phyloP scores from a whole-genome alignment of 2,113 vertebrate species.

The Saguinus imperator region DNA sequence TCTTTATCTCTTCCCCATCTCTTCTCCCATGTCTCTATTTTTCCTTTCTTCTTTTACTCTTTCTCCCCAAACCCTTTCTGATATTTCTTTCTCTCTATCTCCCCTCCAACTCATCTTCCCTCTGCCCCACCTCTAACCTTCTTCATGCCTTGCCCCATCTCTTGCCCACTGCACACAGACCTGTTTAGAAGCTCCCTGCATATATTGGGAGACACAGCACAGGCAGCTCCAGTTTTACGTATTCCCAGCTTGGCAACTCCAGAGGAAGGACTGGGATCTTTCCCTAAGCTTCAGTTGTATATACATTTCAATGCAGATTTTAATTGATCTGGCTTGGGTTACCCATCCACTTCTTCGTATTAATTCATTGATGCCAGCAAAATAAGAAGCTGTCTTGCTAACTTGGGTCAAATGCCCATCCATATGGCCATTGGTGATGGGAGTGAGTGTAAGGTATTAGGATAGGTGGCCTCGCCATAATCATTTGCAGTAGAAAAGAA shows the following conservation, averaged over 20 bases:
- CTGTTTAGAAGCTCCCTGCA: background rate
- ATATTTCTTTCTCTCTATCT: background rate
- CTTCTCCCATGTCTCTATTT: background rate
- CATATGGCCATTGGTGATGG: background rate
- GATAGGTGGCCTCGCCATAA: background rate
- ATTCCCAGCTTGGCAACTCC: background rate
- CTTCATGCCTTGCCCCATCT: background rate
- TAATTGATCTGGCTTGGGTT: background rate
- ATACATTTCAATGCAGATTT: background rate
- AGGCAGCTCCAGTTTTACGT: background rate
- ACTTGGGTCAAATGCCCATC: background rate
- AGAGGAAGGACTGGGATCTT: background rate
- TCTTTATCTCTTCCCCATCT: background rate
- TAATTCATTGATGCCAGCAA: background rate
- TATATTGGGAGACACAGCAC: accelerated
- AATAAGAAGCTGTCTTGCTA: background rate
- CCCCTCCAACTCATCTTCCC: background rate
- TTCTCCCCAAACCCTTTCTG: background rate
- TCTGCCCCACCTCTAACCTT: background rate
- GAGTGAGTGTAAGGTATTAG: background rate
- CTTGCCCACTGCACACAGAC: background rate
- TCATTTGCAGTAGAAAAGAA: background rate
- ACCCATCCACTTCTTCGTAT: background rate
- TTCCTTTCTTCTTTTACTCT: background rate
- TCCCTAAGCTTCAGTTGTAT: background rate